Base-by-base conservation (phyloP, 2,113 vertebrate species). In the Myotis lucifugus region DNA sequence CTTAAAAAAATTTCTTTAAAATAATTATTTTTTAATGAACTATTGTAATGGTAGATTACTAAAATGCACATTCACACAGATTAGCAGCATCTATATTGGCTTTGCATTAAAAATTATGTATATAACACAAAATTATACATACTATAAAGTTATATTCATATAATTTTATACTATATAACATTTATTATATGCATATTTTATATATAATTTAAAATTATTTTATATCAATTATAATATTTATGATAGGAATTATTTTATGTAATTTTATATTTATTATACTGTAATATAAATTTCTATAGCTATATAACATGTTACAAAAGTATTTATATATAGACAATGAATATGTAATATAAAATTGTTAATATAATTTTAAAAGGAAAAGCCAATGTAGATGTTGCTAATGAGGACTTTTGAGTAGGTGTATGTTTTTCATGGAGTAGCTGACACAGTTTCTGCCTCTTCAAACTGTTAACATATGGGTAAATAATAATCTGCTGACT, bases 401-500 rank as follows among this genome's bases (percentile, higher is more conserved):
- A 54, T n/a, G 77, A 61, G 72, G 89, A 96, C 74, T 86, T 67
- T 29, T 69, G 91, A 91, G 72, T 67, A 81, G 52, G 67, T 56
- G 37, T 56, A 74, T 76, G 17, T 88, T 94, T 95, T 92, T 89
- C 29, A 10, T 83, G 61, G 66, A 93, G 23, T 83, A 88, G 86
- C 52, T 91, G 34, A 94, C 88, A 84, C 29, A 86, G 11, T 96
- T 94, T 93, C 92, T 93, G 29, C 61, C 67, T 94, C 81, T 96
- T 76, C 67, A 88, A 76, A 95, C 46, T 93, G 69, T 96, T 95
- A 97, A 86, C 95, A 96, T 97, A 96, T 95, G 97, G 96, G 95
- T 97, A 97, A 97, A 94, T 97, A 97, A 95, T 95, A 93, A 95
- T 97, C 95, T 96, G 93, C 93, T 97, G 96, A 97, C 95, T 97